Conservation (phyloP, 2,113 vertebrate genomes). For the Anhinga anhinga region DNA sequence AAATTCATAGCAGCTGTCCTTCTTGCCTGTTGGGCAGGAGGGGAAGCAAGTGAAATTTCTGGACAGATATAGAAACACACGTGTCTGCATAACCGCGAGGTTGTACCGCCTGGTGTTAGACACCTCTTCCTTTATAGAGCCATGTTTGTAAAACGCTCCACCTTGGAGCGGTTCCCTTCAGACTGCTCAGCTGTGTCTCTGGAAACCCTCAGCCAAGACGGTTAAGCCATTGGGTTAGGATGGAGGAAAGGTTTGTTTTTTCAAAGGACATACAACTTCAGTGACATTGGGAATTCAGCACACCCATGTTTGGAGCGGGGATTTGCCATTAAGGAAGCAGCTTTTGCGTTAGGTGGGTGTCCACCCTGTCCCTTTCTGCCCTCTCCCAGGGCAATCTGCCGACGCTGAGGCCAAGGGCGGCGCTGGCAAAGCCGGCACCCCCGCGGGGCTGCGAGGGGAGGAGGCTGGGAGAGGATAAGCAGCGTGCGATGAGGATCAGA, state of each 20-base stretch:
- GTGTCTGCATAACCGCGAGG: fast-evolving
- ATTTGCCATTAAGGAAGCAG: neutral
- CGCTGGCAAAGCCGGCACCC: too few relatives aligned
- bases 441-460: neutral
- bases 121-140: fast-evolving
- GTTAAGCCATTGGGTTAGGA: neutral
- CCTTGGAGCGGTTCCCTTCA: neutral
- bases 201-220: neutral
- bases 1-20: neutral
- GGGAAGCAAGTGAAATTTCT: neutral
- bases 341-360: neutral
- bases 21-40: neutral
- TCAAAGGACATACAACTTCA: neutral
- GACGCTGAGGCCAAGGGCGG: neutral
- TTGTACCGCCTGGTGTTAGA: neutral
- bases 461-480: neutral
- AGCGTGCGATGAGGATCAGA: neutral
- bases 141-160: fast-evolving
- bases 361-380: too few relatives aligned
- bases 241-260: neutral
- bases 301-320: neutral
- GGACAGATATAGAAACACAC: fast-evolving
- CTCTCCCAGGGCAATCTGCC: neutral
- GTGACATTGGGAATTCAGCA: fast-evolving
- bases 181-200: fast-evolving